Evolutionary conservation across 2,797 vertebrate genomes (phyloP).

Genomic region (Sardinella longiceps): DNA sequence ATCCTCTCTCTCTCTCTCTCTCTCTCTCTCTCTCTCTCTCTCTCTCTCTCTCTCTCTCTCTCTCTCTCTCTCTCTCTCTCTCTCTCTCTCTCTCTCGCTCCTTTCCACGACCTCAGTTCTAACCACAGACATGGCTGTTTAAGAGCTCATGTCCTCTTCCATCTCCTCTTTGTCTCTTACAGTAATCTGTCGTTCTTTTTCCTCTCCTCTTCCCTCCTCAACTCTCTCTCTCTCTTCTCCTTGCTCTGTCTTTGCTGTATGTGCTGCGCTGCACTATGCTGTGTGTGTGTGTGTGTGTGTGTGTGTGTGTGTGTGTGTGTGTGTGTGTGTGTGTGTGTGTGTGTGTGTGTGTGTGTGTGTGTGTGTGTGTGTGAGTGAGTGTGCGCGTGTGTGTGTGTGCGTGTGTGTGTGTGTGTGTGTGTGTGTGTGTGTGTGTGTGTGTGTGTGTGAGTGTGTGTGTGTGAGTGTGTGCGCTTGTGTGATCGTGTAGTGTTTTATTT

Average conservation of each 20-base stretch:
- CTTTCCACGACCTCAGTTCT: too few species aligned
- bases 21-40: too few species aligned
- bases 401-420: not conserved
- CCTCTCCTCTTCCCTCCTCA: not conserved
- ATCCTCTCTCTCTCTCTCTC: too few species aligned
- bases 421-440: not conserved
- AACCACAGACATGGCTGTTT: too few species aligned
- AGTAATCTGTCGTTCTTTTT: too few species aligned
- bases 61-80: too few species aligned
- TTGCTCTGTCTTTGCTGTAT: not conserved
- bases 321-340: not conserved
- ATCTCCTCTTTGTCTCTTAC: too few species aligned
- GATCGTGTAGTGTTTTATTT: not conserved
- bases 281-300: not conserved
- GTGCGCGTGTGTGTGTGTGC: too few species aligned
- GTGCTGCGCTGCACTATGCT: not conserved
- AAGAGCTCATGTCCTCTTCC: too few species aligned
- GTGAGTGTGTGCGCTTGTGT: not conserved
- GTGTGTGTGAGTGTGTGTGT: not conserved
- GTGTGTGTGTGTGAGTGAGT: not conserved
- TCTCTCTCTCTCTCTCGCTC: too few species aligned
- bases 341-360: not conserved
- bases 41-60: too few species aligned
- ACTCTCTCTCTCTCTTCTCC: not conserved
- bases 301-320: not conserved